phyloP scores from a whole-genome alignment of 2,888 invertebrate species.

The Drosophila meridionalis region DNA sequence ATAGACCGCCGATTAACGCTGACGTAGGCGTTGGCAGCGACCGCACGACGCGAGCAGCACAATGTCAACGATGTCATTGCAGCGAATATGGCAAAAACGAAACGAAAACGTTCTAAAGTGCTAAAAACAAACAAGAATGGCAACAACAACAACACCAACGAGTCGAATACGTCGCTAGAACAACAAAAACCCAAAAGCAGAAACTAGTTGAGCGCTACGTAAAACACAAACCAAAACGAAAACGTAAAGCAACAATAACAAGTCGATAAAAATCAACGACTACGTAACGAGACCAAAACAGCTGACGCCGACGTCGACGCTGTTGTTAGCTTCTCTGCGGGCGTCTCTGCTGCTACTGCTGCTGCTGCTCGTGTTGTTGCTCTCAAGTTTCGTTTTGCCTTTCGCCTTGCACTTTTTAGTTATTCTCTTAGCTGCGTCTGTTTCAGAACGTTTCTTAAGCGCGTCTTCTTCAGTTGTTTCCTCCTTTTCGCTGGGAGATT shows the following conservation, averaged over 20 bases:
- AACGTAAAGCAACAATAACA: constrained; percentile 45
- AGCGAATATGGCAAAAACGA: constrained; percentile 52
- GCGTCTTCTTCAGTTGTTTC: constrained; percentile 22
- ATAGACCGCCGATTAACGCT: constrained; percentile 60
- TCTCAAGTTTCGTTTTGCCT: constrained; percentile 45
- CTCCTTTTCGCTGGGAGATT: constrained; percentile 57
- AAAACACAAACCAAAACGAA: constrained; percentile 44
- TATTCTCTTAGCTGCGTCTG: constrained; percentile 61
- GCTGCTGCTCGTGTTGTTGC: constrained; percentile 35
- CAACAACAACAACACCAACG: constrained; percentile 33
- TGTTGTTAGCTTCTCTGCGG: constrained; percentile 23
- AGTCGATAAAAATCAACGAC: constrained; percentile 23
- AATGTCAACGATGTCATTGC: constrained; percentile 70
- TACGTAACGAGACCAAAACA: constrained; percentile 59
- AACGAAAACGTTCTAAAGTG: constrained; percentile 28
- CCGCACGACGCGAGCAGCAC: constrained; percentile 64
- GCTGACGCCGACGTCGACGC: constrained; percentile 56
- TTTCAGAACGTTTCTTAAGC: constrained; percentile 62
- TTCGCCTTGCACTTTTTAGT: constrained; percentile 77
- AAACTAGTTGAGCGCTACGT: constrained; percentile 63
- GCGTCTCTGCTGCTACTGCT: constrained; percentile 29
- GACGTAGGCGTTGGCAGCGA: constrained; percentile 59
- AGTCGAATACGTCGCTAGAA: constrained; percentile 1
- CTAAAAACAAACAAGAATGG: constrained; percentile 20
- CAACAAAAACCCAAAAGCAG: constrained; percentile 50